phyloP scores from a whole-genome alignment of 2,113 vertebrate genomes.

The Lontra canadensis region DNA sequence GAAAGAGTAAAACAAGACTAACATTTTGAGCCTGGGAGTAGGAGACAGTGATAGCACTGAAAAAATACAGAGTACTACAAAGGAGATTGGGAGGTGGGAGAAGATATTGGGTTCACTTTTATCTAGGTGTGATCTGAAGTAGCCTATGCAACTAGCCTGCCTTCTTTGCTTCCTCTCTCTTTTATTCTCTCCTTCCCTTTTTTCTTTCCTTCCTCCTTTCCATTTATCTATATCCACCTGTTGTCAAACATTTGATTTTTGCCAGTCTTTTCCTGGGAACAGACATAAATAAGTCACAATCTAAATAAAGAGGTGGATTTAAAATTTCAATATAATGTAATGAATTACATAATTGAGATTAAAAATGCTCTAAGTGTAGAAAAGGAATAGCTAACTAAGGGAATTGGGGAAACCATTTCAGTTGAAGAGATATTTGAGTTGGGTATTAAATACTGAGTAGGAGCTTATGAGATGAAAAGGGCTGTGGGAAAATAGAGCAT shows the following conservation, averaged over 20 bases:
- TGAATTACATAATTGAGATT: background rate
- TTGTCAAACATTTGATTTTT: background rate
- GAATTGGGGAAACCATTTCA: background rate
- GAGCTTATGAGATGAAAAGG: background rate
- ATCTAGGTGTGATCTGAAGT: background rate
- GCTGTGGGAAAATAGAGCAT: background rate
- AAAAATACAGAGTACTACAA: background rate
- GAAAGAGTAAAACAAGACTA: background rate
- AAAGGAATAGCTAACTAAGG: background rate
- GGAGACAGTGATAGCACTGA: background rate
- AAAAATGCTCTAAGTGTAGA: background rate
- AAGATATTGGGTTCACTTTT: background rate
- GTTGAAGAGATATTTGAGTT: background rate
- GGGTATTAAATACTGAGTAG: background rate
- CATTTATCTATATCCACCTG: background rate
- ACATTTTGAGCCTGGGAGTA: background rate
- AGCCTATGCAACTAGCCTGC: background rate
- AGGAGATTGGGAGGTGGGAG: background rate
- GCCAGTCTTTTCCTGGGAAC: background rate
- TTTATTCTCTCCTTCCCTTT: background rate
- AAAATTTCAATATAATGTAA: background rate
- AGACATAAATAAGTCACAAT: background rate
- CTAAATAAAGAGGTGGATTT: background rate
- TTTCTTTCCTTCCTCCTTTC: background rate
- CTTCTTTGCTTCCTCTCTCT: background rate